A percentile compares a stretch with the other conserved stretches of the same genome.
These are phyloP conservation scores for Proisotoma minuta DNA, from an alignment of 2,888 invertebrate species.

Conservation along the genomic window DNA sequence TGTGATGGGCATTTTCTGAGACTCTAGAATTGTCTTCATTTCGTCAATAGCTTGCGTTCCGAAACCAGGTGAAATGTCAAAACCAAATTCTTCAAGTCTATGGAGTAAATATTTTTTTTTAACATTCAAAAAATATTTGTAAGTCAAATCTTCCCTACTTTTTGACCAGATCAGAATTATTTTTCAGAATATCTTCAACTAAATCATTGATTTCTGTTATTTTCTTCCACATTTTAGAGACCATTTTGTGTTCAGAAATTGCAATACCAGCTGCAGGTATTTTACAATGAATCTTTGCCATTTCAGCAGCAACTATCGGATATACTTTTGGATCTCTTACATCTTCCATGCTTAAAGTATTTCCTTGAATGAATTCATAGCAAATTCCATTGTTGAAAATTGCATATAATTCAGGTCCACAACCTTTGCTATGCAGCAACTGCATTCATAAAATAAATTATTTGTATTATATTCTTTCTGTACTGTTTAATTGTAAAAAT, in stretches of 20 bases:
- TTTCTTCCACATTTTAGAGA: constrained; percentile 20
- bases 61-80: constrained; percentile 5
- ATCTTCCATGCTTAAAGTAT: constrained; percentile 63
- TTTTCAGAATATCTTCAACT: constrained; percentile 12
- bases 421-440: constrained; percentile 66
- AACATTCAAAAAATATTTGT: background rate
- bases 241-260: background rate
- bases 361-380: constrained; percentile 81
- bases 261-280: constrained; percentile 10
- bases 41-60: constrained; percentile 54
- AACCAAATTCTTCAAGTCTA: constrained; percentile 4
- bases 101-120: background rate
- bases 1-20: constrained; percentile 67
- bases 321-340: constrained; percentile 65
- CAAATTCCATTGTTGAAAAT: constrained; percentile 89
- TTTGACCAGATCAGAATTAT: background rate
- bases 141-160: constrained; percentile 3
- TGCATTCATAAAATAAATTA: constrained; percentile 44
- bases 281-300: constrained; percentile 72
- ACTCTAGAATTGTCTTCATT: constrained; percentile 61
- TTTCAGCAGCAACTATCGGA: constrained; percentile 68
- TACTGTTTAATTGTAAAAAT: constrained; percentile 2
- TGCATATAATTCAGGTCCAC: constrained; percentile 81
- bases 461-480: background rate
- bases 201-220: constrained; percentile 6